Percentiles rank a stretch among this genome's conserved stretches.
phyloP scores from a whole-genome alignment of 2,113 vertebrate species.

The Heloderma charlesbogerti region DNA sequence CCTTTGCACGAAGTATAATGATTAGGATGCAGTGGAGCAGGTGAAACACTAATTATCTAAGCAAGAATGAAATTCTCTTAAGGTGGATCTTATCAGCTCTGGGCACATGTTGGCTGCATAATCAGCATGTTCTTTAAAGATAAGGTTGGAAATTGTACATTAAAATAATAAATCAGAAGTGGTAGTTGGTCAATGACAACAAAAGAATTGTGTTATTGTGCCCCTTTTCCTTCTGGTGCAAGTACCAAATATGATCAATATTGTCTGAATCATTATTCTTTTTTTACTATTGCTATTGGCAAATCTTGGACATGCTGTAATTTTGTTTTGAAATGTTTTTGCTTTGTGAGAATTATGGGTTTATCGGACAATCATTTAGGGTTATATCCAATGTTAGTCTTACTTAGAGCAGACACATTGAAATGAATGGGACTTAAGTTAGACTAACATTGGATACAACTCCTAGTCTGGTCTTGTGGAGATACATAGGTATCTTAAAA shows the following conservation, averaged over 20 bases:
- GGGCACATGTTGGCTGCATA: background rate
- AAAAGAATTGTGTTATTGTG: background rate
- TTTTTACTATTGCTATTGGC: background rate
- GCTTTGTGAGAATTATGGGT: background rate
- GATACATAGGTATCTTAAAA: background rate
- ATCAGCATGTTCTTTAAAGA: slow-evolving; percentile 8
- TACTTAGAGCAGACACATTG: background rate
- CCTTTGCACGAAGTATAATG: slow-evolving; percentile 1
- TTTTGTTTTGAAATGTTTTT: background rate
- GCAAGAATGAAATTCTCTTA: slow-evolving; percentile 1
- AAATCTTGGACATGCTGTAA: background rate
- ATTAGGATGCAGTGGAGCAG: background rate
- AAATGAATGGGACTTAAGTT: background rate
- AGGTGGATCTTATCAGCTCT: background rate
- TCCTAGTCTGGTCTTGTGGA: background rate
- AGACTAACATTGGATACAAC: background rate
- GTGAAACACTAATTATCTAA: background rate
- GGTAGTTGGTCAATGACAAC: background rate
- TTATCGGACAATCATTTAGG: background rate
- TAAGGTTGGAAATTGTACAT: background rate
- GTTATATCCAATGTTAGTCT: background rate
- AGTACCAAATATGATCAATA: background rate
- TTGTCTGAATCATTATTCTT: background rate
- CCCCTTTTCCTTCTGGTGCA: background rate
- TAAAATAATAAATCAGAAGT: background rate